Evolutionary conservation across 2,797 vertebrate genomes (phyloP), one percentile per base, ranked within the genome.

Genomic region (Furcifer pardalis): DNA sequence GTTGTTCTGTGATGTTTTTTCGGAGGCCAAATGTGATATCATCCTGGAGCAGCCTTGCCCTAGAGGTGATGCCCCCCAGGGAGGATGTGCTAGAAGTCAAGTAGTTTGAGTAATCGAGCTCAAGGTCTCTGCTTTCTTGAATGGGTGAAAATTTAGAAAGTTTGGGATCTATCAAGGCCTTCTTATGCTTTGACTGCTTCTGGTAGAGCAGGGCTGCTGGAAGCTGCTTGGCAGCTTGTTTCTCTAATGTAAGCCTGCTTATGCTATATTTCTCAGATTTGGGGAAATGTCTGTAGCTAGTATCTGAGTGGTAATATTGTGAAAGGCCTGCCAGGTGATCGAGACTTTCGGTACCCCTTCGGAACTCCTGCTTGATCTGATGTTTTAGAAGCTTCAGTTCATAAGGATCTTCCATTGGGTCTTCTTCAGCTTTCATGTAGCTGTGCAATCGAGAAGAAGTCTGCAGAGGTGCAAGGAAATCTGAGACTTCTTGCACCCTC

Each of bases 231-330:
- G 99, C 99, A 84, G 98, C 99, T 90, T 99, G 98, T 86, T 99
- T 99, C 95, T 99, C 99, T 87, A 99, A 97, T 62, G 99, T 99
- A 23, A 99, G 97, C 84, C 99, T 97, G 86, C 99, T 97, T 80
- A 99, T 99, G 93, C 98, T 99, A 32, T 99, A 99, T 93, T 99
- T 99, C 86, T 99, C 98, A 82, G 98, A 97, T 95, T 99, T 99
- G 4, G 98, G 98, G 82, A 99, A 99, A 91, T 98, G 98, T 66
- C 98, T 97, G 89, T 99, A 99, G 94, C 96, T 96, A 79, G 96
- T 96, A 87, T 99, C 98, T 0, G 96, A 96, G 1, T 98, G 97
- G 80, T 99, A 97, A 95, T 98, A 99, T 66, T 99, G 98, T n/a
- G 99, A 97, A 46, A 98, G 95, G 40, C 98, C 96, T 79, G 98